Evolutionary conservation across 2,113 vertebrate genomes (phyloP).

Genomic region (Coregonus clupeaformis): DNA sequence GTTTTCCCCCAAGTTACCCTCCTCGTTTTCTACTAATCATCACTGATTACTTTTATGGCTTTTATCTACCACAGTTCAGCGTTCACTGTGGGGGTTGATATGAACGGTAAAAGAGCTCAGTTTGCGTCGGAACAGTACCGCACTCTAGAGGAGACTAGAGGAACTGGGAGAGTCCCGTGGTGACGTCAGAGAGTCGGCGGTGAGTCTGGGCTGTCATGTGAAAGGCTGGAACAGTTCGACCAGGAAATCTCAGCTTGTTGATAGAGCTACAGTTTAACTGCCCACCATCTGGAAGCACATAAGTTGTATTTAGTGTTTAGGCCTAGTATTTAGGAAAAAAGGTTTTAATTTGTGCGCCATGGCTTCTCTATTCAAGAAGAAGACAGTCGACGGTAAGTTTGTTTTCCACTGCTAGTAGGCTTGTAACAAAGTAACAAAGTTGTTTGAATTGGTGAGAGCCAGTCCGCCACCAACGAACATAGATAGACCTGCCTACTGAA

Average conservation of each 20-base stretch:
- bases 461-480: background rate
- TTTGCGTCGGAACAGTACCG: too few relatives aligned
- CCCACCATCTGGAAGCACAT: too few relatives aligned
- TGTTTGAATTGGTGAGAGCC: too few relatives aligned
- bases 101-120: background rate
- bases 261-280: background rate
- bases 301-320: conserved; percentile 58
- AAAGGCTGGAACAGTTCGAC: conserved; percentile 50
- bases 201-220: background rate
- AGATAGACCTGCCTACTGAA: background rate
- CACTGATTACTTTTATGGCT: background rate
- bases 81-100: background rate
- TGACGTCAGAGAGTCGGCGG: conserved; percentile 55
- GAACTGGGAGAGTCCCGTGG: conserved; percentile 28
- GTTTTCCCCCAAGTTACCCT: too few relatives aligned
- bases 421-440: background rate
- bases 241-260: conserved; percentile 54
- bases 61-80: background rate
- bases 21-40: background rate
- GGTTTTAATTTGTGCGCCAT: conserved; percentile 60
- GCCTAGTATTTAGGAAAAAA: conserved; percentile 68
- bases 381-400: conserved; percentile 93
- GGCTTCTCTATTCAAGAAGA: conserved; percentile 95
- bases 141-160: background rate
- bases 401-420: background rate